A percentile compares a stretch with the other conserved stretches of the same genome.
These are phyloP conservation scores for Pemphredon lugubris DNA, from an alignment of 2,888 invertebrate species.

Conservation along the genomic window DNA sequence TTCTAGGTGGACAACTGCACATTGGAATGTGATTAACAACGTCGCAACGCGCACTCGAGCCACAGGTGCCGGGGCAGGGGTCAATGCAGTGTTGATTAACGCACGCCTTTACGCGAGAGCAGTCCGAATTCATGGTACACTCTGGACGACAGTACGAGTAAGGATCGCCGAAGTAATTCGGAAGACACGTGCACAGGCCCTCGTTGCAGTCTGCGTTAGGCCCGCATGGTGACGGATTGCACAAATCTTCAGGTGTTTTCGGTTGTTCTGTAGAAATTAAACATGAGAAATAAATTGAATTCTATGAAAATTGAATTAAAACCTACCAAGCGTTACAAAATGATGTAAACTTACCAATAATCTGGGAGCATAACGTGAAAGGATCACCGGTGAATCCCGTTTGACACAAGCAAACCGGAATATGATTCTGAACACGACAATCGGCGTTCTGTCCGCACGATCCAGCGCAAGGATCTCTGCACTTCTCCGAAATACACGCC, in stretches of 20 bases:
- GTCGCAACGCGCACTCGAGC: slow-evolving; percentile 87
- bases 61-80: slow-evolving; percentile 89
- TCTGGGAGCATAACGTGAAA: slow-evolving; percentile 84
- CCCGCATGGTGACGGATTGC: slow-evolving; percentile 90
- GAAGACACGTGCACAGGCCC: slow-evolving; percentile 86
- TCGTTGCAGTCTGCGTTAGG: slow-evolving; percentile 78
- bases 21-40: slow-evolving; percentile 89
- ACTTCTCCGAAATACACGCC: slow-evolving; percentile 88
- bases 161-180: slow-evolving; percentile 88
- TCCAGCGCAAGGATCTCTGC: slow-evolving; percentile 87
- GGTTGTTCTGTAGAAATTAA: slow-evolving; percentile 66
- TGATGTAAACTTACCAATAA: slow-evolving; percentile 73
- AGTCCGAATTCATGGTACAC: slow-evolving; percentile 88
- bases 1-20: slow-evolving; percentile 87
- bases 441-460: slow-evolving; percentile 88
- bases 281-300: no score
- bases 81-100: slow-evolving; percentile 88
- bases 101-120: slow-evolving; percentile 86
- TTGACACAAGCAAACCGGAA: slow-evolving; percentile 86
- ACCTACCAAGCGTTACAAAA: neutral
- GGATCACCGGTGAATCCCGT: slow-evolving; percentile 86
- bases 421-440: slow-evolving; percentile 87
- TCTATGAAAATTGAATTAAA: neutral
- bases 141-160: slow-evolving; percentile 87
- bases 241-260: slow-evolving; percentile 82